A percentile compares a stretch with the other conserved stretches of the same genome.
phyloP scores from a whole-genome alignment of 2,888 invertebrate species.

The Hipparchia semele region DNA sequence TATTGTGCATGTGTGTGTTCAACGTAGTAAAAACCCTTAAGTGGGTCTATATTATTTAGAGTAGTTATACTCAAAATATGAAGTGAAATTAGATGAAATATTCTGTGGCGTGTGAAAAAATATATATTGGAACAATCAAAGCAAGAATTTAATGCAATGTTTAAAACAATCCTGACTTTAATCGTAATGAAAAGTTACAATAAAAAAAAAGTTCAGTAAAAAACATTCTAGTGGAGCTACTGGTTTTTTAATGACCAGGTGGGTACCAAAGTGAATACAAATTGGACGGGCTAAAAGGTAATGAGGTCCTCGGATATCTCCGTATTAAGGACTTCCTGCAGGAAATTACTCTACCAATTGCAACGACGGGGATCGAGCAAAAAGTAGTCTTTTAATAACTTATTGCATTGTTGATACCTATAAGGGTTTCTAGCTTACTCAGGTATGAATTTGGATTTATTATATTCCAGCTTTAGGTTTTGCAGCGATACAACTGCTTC shows the following conservation, averaged over 20 bases:
- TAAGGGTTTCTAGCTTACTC: background rate
- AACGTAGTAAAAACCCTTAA: too few relatives aligned
- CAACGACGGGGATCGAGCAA: background rate
- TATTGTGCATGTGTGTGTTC: too few relatives aligned
- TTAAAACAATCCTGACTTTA: background rate
- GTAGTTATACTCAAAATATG: too few relatives aligned
- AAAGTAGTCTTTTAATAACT: background rate
- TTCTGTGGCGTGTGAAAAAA: background rate
- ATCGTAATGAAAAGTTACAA: background rate
- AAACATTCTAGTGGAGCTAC: background rate
- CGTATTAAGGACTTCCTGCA: constrained; percentile 13
- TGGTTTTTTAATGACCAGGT: constrained; percentile 1
- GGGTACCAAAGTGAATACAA: background rate
- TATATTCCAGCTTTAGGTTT: background rate
- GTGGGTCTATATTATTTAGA: too few relatives aligned
- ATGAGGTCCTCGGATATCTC: constrained; percentile 8
- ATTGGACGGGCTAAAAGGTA: constrained; percentile 12
- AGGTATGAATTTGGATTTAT: too few relatives aligned
- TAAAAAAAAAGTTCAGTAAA: background rate
- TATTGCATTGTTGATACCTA: background rate
- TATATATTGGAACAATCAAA: background rate
- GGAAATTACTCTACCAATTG: constrained; percentile 14
- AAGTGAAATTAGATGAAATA: too few relatives aligned
- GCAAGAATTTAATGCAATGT: background rate
- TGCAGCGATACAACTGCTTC: too few relatives aligned